Conservation (phyloP, 2,888 invertebrate genomes). For the Mythimna lalbum region DNA sequence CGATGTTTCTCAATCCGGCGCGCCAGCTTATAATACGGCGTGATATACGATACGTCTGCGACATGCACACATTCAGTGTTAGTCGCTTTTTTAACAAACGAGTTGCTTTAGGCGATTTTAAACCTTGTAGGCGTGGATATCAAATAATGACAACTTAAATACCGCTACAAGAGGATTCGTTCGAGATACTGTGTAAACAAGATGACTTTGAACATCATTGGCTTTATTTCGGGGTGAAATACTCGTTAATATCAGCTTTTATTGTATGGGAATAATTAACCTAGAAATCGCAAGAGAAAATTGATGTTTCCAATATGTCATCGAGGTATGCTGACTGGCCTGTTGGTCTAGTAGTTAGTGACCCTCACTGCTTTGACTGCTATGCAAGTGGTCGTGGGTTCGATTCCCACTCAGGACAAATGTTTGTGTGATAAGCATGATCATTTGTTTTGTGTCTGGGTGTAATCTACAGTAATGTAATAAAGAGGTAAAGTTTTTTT, state of each 20-base stretch:
- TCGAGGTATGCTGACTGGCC: not conserved
- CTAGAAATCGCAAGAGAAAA: not conserved
- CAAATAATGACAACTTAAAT: not conserved
- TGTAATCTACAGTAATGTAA: too few species aligned
- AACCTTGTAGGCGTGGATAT: not conserved
- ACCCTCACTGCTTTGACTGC: too few species aligned
- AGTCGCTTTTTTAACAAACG: not conserved
- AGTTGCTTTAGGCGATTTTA: constrained; percentile 1
- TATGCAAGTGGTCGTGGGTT: too few species aligned
- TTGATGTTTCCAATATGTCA: too few species aligned
- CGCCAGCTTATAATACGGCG: not conserved
- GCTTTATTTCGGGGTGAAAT: not conserved
- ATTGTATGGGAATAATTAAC: not conserved
- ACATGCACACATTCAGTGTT: not conserved
- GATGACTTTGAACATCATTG: not conserved
- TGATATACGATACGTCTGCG: not conserved
- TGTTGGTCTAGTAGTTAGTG: too few species aligned
- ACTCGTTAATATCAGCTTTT: not conserved
- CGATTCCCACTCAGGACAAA: too few species aligned
- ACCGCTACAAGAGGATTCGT: not conserved
- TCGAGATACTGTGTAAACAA: not conserved
- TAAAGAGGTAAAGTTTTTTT: too few species aligned
- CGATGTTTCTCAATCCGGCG: too few species aligned
- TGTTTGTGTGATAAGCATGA: too few species aligned
- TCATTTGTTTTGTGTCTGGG: too few species aligned